Evolutionary conservation across 2,888 invertebrate genomes (phyloP).

Genomic region (Stenolophus ochropezus): DNA sequence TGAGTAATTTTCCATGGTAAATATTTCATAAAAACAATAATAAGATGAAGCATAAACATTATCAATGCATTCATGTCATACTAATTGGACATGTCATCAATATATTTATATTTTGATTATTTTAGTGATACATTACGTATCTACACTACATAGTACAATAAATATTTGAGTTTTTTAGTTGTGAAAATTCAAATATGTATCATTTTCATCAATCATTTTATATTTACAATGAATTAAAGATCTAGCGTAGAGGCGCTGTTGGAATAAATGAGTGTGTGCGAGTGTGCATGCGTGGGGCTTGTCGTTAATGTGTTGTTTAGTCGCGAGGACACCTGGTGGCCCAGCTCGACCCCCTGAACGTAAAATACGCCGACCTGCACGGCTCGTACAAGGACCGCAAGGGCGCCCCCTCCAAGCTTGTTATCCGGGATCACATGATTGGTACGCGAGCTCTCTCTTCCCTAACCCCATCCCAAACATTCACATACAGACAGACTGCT

Average conservation of each 20-base stretch:
- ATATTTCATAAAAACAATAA: neutral
- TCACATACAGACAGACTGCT: neutral
- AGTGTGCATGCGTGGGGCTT: neutral
- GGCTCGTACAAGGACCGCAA: constrained; percentile 74
- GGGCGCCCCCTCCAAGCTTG: constrained; percentile 77
- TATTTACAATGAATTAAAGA: neutral
- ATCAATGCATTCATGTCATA: neutral
- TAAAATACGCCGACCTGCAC: constrained; percentile 81
- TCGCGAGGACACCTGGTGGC: constrained; percentile 96
- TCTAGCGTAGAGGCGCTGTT: neutral
- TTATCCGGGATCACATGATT: constrained; percentile 80
- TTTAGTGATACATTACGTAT: neutral
- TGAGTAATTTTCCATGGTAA: neutral
- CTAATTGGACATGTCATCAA: no score
- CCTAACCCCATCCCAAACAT: neutral
- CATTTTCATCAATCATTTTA: neutral
- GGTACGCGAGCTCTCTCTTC: constrained; percentile 73
- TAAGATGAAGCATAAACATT: neutral
- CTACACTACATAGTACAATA: neutral
- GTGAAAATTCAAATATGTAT: neutral
- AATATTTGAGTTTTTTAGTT: neutral
- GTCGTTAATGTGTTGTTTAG: constrained; percentile 73
- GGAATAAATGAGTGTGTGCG: neutral
- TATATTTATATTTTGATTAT: neutral
- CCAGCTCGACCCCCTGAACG: constrained; percentile 94